Evolutionary conservation across 2,797 vertebrate genomes (phyloP).

Genomic region (Hapalemur alaotrensis): DNA sequence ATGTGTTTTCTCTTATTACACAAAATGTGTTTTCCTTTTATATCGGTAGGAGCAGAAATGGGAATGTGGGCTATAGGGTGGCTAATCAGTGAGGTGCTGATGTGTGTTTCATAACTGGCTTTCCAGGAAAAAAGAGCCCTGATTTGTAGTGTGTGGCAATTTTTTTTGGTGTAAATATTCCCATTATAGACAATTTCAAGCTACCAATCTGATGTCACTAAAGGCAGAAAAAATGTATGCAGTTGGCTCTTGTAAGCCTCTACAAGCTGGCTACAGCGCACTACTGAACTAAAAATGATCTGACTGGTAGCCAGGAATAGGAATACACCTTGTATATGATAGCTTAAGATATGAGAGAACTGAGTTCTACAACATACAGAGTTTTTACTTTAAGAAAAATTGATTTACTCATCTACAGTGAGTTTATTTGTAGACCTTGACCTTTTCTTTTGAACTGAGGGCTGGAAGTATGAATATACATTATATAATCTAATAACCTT

Average conservation of each 20-base stretch:
- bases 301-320: background rate
- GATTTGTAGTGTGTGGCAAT: background rate
- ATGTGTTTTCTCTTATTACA: background rate
- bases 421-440: background rate
- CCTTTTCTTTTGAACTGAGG: background rate
- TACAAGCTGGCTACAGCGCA: background rate
- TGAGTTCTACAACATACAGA: background rate
- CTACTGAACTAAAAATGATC: background rate
- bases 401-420: background rate
- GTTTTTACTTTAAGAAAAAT: slow-evolving; percentile 10
- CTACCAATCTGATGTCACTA: background rate
- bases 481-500: background rate
- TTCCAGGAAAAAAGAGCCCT: background rate
- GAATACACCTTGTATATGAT: background rate
- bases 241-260: background rate
- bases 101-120: background rate
- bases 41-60: background rate
- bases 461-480: background rate
- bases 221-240: background rate
- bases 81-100: background rate
- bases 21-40: background rate
- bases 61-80: background rate
- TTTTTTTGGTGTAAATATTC: background rate
- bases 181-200: background rate
- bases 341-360: background rate